Conservation (phyloP, 2,888 invertebrate species). For the Lochmaea capreae region DNA sequence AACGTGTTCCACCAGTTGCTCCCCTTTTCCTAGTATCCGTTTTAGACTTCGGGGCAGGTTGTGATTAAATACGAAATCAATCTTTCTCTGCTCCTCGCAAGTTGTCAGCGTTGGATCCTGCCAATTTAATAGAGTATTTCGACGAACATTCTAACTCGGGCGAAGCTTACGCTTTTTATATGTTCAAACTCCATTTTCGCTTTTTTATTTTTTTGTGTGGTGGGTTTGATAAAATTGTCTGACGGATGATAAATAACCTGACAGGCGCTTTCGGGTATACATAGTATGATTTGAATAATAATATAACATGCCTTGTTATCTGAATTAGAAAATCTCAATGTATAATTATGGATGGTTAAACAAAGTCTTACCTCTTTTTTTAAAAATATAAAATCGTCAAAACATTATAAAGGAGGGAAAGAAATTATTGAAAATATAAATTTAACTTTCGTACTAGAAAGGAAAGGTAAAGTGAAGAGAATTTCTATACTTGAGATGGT, state of each 20-base stretch:
- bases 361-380: no score
- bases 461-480: no score
- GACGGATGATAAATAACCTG: not conserved
- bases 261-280: not conserved
- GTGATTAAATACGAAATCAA: conserved; percentile 32
- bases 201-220: not conserved
- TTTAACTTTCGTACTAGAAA: no score
- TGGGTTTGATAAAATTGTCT: not conserved
- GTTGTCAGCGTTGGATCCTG: conserved; percentile 30
- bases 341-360: no score
- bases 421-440: no score
- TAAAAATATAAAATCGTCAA: no score
- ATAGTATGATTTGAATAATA: not conserved
- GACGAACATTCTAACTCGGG: not conserved
- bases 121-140: conserved; percentile 18
- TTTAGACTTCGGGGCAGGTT: conserved; percentile 16
- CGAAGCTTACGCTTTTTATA: not conserved
- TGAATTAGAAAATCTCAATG: no score
- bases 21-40: conserved; percentile 2
- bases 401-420: no score
- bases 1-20: conserved; percentile 14
- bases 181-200: not conserved
- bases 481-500: no score
- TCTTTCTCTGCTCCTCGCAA: conserved; percentile 24
- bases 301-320: not conserved